A percentile compares a stretch with the other conserved stretches of the same genome.
These are phyloP conservation scores for Polyommatus icarus DNA, from an alignment of 2,888 invertebrate species.

Conservation along the genomic window DNA sequence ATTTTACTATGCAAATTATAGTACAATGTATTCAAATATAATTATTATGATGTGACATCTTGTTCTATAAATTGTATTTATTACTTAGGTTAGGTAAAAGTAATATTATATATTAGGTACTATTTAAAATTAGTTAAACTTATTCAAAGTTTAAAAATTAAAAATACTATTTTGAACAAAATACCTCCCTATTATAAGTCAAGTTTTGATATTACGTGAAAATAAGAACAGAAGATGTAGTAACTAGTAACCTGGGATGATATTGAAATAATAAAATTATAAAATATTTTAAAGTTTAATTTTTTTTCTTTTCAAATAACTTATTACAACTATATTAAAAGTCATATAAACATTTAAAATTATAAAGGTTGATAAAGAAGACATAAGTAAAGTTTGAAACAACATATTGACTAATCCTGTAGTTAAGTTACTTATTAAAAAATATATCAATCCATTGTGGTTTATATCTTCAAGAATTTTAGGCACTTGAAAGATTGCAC, in stretches of 20 bases:
- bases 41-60: background rate
- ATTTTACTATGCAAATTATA: background rate
- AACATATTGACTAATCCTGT: constrained; percentile 91
- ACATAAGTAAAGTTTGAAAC: constrained; percentile 81
- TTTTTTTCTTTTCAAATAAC: constrained; percentile 63
- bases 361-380: constrained; percentile 61
- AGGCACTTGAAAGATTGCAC: constrained; percentile 60
- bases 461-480: constrained; percentile 86
- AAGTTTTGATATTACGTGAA: background rate
- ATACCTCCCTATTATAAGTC: background rate
- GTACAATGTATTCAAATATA: background rate
- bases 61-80: background rate
- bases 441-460: constrained; percentile 90
- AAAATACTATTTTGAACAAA: background rate
- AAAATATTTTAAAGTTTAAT: constrained; percentile 62
- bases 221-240: background rate
- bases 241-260: background rate
- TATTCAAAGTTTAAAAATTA: no score
- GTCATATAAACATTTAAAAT: constrained; percentile 82
- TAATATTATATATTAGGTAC: background rate
- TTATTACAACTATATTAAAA: constrained; percentile 50
- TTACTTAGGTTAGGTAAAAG: background rate
- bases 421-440: constrained; percentile 89
- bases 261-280: background rate
- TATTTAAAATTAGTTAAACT: background rate